Evolutionary conservation across 2,113 vertebrate species (phyloP), one percentile per base, ranked within the genome.

Genomic region (Haliaeetus leucogaster): DNA sequence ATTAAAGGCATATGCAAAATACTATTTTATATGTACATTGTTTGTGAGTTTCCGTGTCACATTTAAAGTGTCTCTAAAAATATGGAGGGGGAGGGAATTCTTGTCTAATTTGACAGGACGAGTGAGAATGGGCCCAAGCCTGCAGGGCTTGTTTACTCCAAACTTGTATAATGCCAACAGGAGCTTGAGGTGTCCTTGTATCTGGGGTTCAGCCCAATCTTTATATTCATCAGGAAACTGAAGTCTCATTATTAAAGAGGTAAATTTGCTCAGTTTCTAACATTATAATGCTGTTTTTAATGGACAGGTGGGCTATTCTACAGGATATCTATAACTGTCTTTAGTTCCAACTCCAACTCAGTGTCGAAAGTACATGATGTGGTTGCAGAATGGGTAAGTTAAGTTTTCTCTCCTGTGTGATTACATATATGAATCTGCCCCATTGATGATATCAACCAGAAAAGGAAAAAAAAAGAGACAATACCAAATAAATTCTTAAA

Each of bases 231-330:
- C 9, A 34, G 65, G 12, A 93, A 84, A 88, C 12, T 76, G n/a
- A 78, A 67, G 34, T 78, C 10, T 93, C 3, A 26, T 42, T 68
- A 56, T 63, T 66, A 68, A 62, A 76, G 67, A 79, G 6, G 32
- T 53, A 38, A 10, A 72, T 72, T 82, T 94, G 10, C 40, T 79
- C 30, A 10, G 2, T 86, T 97, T 97, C 85, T 97, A 88, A 96
- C n/a, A 58, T 59, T 89, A 6, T 45, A 65, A 96, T 95, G 50
- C n/a, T 97, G 72, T 95, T 96, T 97, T 82, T 83, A 68, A 97
- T 95, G 96, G 85, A 89, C 99, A 99, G 99, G 99, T 94, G 97
- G 97, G 29, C 94, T 98, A n/a, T 98, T 98, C 98, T 99, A 99
- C 98, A 98, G 98, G 85, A 96, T 99, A 67, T 97, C 98, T 6